Conservation (phyloP, 2,888 invertebrate species). For the Drosophila ezoana region DNA sequence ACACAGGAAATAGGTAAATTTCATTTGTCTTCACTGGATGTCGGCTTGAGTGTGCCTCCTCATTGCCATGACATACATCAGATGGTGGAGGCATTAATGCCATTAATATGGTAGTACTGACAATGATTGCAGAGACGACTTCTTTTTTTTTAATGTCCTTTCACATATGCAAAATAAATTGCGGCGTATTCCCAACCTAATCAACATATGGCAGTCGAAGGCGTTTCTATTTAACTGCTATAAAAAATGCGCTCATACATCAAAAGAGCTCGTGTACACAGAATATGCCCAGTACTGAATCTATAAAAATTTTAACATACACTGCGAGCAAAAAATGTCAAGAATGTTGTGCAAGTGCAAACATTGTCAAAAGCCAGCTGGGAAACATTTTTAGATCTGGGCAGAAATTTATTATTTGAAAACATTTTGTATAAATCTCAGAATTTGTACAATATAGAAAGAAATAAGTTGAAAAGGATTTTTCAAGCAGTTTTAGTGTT, state of each 20-base stretch:
- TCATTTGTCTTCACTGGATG: constrained; percentile 43
- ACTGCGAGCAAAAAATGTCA: constrained; percentile 3
- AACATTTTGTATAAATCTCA: neutral
- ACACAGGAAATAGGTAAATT: constrained; percentile 40
- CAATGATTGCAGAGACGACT: constrained; percentile 13
- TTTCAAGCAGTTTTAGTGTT: too few species aligned
- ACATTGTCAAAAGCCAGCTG: too few species aligned
- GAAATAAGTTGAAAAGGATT: too few species aligned
- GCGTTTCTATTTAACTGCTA: constrained; percentile 40
- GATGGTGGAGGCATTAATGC: constrained; percentile 38
- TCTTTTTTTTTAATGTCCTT: constrained; percentile 2
- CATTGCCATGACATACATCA: constrained; percentile 4
- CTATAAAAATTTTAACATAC: constrained; percentile 41
- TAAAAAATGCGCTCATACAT: constrained; percentile 36
- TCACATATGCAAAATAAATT: constrained; percentile 33
- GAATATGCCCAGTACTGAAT: constrained; percentile 17
- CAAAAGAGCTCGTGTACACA: constrained; percentile 24
- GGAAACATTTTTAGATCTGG: neutral
- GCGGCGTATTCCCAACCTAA: constrained; percentile 54
- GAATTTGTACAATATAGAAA: too few species aligned
- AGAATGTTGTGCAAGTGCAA: neutral
- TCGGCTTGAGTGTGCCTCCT: constrained; percentile 17
- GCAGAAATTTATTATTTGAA: neutral
- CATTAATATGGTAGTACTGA: constrained; percentile 40
- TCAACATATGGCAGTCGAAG: constrained; percentile 50